A percentile compares a stretch with the other conserved stretches of the same genome.
phyloP scores from a whole-genome alignment of 2,113 vertebrate species.

The Limanda limanda region DNA sequence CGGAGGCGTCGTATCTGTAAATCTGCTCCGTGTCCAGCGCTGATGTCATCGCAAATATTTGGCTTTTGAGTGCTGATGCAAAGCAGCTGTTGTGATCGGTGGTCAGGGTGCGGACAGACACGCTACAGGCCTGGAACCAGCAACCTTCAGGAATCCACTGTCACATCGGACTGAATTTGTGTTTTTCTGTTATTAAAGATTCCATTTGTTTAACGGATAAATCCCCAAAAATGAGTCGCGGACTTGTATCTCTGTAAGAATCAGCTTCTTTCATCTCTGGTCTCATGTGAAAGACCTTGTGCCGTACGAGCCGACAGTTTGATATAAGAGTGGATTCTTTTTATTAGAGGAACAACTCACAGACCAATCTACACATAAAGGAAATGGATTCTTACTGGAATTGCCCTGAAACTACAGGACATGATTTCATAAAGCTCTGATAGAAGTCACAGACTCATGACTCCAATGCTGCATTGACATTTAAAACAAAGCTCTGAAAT shows the following conservation, averaged over 20 bases:
- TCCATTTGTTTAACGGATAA: not conserved
- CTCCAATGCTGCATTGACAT: not conserved
- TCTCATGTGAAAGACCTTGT: constrained; percentile 12
- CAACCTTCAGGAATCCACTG: not conserved
- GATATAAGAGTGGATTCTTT: constrained; percentile 8
- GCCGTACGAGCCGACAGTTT: not conserved
- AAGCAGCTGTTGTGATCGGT: constrained; percentile 53
- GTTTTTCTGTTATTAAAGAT: too few relatives aligned
- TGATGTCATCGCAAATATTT: constrained; percentile 57
- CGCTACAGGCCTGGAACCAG: constrained; percentile 1
- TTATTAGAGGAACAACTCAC: not conserved
- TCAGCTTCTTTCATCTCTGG: not conserved
- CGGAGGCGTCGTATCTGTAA: constrained; percentile 13
- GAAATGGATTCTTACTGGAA: not conserved
- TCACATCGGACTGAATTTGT: too few relatives aligned
- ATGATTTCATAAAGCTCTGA: too few relatives aligned
- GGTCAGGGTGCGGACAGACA: constrained; percentile 33
- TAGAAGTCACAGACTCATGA: constrained; percentile 17
- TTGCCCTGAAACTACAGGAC: not conserved
- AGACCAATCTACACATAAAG: not conserved
- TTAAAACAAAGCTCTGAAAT: too few relatives aligned
- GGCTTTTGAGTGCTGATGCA: constrained; percentile 41
- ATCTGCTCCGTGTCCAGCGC: constrained; percentile 18
- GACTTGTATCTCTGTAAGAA: not conserved
- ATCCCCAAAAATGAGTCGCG: not conserved